phyloP scores from a whole-genome alignment of 2,797 vertebrate genomes.

The Cephalopachus bancanus region DNA sequence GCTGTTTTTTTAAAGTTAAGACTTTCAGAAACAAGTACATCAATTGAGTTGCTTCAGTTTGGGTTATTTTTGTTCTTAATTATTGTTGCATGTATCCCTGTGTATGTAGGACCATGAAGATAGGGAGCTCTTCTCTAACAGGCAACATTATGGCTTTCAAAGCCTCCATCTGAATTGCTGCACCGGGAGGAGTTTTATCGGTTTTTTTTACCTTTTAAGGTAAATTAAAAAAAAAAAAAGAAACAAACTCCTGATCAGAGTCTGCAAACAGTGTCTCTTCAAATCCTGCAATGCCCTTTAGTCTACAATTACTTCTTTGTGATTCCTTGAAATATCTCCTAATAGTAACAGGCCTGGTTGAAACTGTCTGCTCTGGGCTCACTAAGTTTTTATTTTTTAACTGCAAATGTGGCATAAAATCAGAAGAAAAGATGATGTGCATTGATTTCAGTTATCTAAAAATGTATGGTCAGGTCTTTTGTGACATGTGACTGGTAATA shows the following conservation, averaged over 20 bases:
- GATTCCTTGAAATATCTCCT: conserved; percentile 49
- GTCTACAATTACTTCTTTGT: conserved; percentile 59
- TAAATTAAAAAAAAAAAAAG: too few relatives aligned
- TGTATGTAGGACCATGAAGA: neutral
- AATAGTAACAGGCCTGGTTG: neutral
- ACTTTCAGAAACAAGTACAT: conserved; percentile 48
- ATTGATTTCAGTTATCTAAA: neutral
- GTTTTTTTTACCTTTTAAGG: conserved; percentile 70
- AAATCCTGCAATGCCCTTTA: conserved; percentile 55
- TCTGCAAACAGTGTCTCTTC: conserved; percentile 33
- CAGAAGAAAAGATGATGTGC: neutral
- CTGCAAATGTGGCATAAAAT: conserved; percentile 47
- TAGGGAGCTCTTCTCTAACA: neutral
- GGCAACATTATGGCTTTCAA: conserved; percentile 16
- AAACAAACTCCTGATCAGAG: conserved; percentile 69
- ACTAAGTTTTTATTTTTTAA: conserved; percentile 24
- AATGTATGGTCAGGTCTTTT: neutral
- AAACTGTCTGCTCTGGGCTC: conserved; percentile 11
- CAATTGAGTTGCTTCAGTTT: neutral
- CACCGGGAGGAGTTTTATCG: conserved; percentile 63
- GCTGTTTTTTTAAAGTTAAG: neutral
- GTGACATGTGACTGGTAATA: neutral
- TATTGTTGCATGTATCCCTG: neutral
- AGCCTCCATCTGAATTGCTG: conserved; percentile 46
- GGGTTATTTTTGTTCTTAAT: conserved; percentile 51